Evolutionary conservation across 1,140 invertebrate genomes (phyloP), one percentile per base, ranked within the genome.

Genomic region (Cataglyphis hispanica): DNA sequence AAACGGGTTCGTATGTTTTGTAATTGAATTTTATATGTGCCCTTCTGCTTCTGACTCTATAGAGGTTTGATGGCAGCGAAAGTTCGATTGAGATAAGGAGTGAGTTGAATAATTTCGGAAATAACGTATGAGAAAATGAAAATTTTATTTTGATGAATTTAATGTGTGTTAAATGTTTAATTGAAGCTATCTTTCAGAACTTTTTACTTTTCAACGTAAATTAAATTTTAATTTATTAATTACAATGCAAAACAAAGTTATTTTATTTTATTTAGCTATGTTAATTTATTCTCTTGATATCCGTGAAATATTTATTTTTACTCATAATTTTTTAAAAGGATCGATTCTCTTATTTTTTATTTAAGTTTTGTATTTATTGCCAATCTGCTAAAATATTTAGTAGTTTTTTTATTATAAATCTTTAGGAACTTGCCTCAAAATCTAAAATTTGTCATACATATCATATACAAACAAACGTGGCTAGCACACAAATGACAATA

Each of bases 1-100:
- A 77, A 77, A 77, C 67, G 78, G 22, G 66, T 60, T 80, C n/a
- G 46, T 69, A 31, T 25, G 37, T 69, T 80, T 70, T 40, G 67
- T 74, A 40, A 74, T 27, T 81, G 19, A 58, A 63, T 27, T 43
- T 81, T 70, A 60, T 60, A 58, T 22, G 34, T 13, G 8, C 7
- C 10, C 19, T 46, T 43, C 37, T 16, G 19, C 10, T 5, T 25
- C 19, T 27, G 31, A 34, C 25, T 80, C 31, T 58, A 31, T 46
- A 40, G 11, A 40, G 11, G 46, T 46, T 37, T 25, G 37, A 40
- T 16, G 10, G 50, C 25, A 13, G 19, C 37, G 27, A 53, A 60
- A 34, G 37, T n/a, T 43, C 6, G 53, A 3, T 27, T 22, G n/a
- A 60, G 69, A 70, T 70, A 37, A 46, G 25, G 19, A 83, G n/a